phyloP scores from a whole-genome alignment of 1,140 invertebrate species.

The Venustaconcha ellipsiformis region DNA sequence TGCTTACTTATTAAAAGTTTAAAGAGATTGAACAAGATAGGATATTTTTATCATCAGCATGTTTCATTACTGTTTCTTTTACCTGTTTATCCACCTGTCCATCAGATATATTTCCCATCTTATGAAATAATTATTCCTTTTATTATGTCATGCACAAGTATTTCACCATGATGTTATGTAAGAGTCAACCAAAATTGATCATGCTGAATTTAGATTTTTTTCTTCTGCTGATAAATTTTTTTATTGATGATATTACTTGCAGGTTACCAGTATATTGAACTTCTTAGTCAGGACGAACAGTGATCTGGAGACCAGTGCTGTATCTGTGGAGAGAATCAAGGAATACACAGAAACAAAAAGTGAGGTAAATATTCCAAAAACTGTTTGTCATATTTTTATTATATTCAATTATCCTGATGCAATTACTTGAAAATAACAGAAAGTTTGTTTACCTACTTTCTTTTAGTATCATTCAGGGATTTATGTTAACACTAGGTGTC shows the following conservation, averaged over 20 bases:
- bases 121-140: not conserved
- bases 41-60: no score
- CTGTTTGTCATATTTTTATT: no score
- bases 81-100: not conserved
- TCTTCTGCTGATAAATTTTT: not conserved
- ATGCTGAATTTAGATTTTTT: not conserved
- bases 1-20: no score
- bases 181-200: not conserved
- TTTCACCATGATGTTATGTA: not conserved
- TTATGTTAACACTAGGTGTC: no score
- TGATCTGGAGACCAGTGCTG: constrained; percentile 97
- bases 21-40: no score
- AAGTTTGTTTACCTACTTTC: no score
- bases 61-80: not conserved
- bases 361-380: constrained; percentile 41
- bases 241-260: not conserved
- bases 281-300: constrained; percentile 95
- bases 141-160: not conserved
- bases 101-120: not conserved
- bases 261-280: constrained; percentile 90
- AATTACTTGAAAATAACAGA: no score
- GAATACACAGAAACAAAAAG: constrained; percentile 74
- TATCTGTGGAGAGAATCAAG: constrained; percentile 95
- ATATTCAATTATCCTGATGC: no score
- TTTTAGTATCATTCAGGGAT: no score